Base-by-base conservation (phyloP, 1,140 invertebrate species). In the Panagrolaimus sp. region DNA sequence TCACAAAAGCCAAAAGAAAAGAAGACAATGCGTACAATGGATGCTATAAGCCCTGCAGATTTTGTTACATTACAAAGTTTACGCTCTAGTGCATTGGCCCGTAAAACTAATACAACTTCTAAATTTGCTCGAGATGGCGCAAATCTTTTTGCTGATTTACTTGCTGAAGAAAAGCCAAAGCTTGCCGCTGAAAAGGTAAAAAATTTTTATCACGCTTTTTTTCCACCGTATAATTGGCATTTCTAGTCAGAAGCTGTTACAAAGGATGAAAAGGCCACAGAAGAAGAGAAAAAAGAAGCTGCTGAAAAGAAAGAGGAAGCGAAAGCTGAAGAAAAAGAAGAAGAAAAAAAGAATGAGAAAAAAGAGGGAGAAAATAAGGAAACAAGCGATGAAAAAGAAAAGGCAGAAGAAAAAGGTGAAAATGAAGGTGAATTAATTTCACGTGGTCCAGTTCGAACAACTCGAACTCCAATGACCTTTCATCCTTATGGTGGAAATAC, bases 41-140 rank as follows among this genome's bases (percentile, higher is more conserved):
- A 57, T 31, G 25, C 25, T 20, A 72, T 77, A 23, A 63, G 77
- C 25, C 80, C 80, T 42, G 79, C 81, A 4, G 81, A 83, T 61
- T 82, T 72, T 61, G 68, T 83, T 44, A 70, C 74, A 14, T 71
- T 82, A 25, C 81, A 82, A 65, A 81, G 72, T 23, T 64, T 83
- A 11, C 70, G 81, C 38, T 83, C 81, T 7, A 79, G 74, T 20
- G 78, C 79, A 14, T 63, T 83, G 69, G 80, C 80, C 2, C 71
- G 72, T 20, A 82, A 82, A 67, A 82, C 81, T n/a, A 82, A 82
- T 57, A 80, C 78, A 9, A 82, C 80, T 9, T 71, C 72, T 0
- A 82, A 83, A 65, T 82, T 82, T 45, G 67, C 65, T 11, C 68
- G 71, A 11, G 77, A 77, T 65, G 66, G 74, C 9, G 69, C 68